Evolutionary conservation across 2,113 vertebrate genomes (phyloP), one percentile per base, ranked within the genome.

Genomic region (Pluvialis apricaria): DNA sequence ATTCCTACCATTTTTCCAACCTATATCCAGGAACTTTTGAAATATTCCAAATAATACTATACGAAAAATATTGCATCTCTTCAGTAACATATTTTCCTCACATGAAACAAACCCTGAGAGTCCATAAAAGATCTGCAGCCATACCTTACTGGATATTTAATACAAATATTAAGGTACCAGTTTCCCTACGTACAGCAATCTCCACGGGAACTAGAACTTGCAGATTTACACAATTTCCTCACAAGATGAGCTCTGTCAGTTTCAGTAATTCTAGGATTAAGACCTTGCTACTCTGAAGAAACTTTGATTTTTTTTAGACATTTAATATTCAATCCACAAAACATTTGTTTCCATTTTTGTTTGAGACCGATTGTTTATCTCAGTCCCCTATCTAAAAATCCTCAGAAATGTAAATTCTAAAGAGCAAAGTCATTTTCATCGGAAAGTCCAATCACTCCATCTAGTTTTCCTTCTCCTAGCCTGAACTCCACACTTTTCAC

Each of bases 401-500:
- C 15, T 86, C 38, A 86, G 49, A 89, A 86, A 66, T 13, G 2
- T 79, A 66, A 88, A 81, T 16, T 51, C n/a, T 45, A 38, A 62
- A 69, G 34, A 88, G 16, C 5, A 80, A 58, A 77, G 44, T 10
- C 16, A 12, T 70, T 82, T 86, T 54, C 72, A 78, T 19, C 71
- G 19, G 49, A 28, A 91, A 91, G 18, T 82, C 24, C 40, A 82
- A 51, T 57, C 54, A 54, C 14, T 82, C 75, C 47, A 76, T 60
- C 70, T 62, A 73, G 47, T 83, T 96, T 95, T 84, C 24, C 40
- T 91, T 87, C 82, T 94, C 62, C 79, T 84, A 93, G 36, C 79
- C 47, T 93, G 82, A 96, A 82, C 36, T 90, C 86, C 65, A 94
- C 31, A 86, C 60, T 83, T 95, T 96, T 97, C 88, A 97, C 75